Percentiles rank a stretch among this genome's conserved stretches.
These are phyloP conservation scores for Amblyraja radiata DNA, from an alignment of 2,797 vertebrate species.

Conservation along the genomic window DNA sequence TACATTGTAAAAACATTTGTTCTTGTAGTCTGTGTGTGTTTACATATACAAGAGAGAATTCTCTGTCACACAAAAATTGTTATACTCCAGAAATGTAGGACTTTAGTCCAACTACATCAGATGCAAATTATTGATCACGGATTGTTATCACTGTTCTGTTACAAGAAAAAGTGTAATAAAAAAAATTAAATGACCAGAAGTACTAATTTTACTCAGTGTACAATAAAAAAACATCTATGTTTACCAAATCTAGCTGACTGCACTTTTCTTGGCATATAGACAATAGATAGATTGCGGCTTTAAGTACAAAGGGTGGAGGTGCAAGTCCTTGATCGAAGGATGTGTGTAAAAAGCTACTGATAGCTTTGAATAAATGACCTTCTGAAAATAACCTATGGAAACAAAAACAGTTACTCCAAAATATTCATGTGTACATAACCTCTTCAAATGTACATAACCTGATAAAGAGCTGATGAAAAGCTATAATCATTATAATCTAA, in stretches of 20 bases:
- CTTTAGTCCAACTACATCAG: not conserved
- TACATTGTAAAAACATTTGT: not conserved
- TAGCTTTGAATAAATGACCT: constrained; percentile 65
- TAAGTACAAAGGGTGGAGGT: constrained; percentile 60
- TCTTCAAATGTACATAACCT: not conserved
- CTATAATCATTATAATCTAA: not conserved
- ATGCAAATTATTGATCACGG: not conserved
- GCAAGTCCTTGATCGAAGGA: constrained; percentile 61
- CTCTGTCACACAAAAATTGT: not conserved
- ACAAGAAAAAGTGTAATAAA: too few relatives aligned
- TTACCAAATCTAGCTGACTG: constrained; percentile 64
- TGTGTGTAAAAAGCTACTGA: constrained; percentile 65
- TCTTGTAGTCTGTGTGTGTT: not conserved
- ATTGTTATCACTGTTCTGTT: not conserved
- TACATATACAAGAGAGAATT: too few relatives aligned
- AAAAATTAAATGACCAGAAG: not conserved
- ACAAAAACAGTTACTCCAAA: constrained; percentile 40
- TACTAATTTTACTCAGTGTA: not conserved
- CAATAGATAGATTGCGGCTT: constrained; percentile 77
- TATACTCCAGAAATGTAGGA: not conserved
- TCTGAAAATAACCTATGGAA: constrained; percentile 74
- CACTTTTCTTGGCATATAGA: constrained; percentile 71
- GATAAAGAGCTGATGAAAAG: not conserved
- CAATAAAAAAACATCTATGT: constrained; percentile 35
- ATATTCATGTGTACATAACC: not conserved